Conservation (phyloP, 2,888 invertebrate genomes). For the Protonemura montana region DNA sequence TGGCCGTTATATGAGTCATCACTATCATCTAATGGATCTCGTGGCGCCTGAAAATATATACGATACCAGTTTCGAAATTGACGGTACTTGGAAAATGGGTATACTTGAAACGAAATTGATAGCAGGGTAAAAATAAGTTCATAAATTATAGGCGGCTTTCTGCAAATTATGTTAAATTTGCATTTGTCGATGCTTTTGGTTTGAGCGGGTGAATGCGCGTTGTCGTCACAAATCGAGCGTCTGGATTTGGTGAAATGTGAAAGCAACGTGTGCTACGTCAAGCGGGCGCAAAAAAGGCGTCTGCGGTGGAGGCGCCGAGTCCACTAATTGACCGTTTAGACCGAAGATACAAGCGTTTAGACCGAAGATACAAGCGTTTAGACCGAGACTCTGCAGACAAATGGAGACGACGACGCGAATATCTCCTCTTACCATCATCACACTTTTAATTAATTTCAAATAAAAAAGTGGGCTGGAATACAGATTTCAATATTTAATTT, state of each 20-base stretch:
- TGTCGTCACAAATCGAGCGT: not conserved
- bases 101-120: not conserved
- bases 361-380: not conserved
- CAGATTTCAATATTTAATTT: constrained; percentile 33
- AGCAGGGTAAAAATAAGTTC: not conserved
- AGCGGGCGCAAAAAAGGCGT: not conserved
- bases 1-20: constrained; percentile 12
- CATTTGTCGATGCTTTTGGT: not conserved
- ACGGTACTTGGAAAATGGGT: not conserved
- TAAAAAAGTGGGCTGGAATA: constrained; percentile 25
- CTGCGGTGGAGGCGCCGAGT: not conserved
- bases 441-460: constrained; percentile 30
- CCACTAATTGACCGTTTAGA: not conserved
- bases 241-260: not conserved
- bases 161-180: not conserved
- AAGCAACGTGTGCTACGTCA: not conserved
- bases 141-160: not conserved
- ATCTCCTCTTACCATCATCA: constrained; percentile 14
- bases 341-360: not conserved
- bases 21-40: constrained; percentile 24
- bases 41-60: constrained; percentile 29
- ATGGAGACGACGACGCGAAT: not conserved
- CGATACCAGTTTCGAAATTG: constrained; percentile 25
- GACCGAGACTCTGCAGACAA: no score
- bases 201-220: not conserved